A percentile compares a stretch with the other conserved stretches of the same genome.
Conservation (phyloP, 2,797 vertebrate species). For the Sebastes trivittatus region DNA sequence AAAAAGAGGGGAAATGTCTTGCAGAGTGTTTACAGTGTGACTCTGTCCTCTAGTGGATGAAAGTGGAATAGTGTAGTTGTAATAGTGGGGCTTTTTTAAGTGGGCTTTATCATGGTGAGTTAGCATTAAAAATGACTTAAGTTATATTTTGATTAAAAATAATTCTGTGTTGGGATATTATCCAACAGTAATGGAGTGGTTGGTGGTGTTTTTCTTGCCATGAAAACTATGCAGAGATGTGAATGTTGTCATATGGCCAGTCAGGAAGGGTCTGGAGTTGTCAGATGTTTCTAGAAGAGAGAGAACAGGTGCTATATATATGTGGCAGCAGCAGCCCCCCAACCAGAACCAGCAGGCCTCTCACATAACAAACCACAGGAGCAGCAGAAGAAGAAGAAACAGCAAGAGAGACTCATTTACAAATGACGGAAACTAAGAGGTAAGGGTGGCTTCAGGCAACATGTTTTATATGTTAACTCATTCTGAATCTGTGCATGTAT, state of each 20-base stretch:
- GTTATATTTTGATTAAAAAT: not conserved
- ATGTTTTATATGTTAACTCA: not conserved
- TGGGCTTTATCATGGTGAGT: not conserved
- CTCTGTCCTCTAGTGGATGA: constrained; percentile 52
- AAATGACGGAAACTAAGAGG: constrained; percentile 61
- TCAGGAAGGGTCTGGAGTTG: constrained; percentile 43
- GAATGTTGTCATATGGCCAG: not conserved
- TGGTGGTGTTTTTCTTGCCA: not conserved
- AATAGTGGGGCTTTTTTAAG: not conserved
- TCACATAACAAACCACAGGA: constrained; percentile 26
- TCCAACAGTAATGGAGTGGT: not conserved
- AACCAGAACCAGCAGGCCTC: not conserved
- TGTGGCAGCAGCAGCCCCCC: constrained; percentile 17
- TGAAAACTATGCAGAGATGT: not conserved
- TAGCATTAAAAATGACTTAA: not conserved
- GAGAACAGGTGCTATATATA: constrained; percentile 63
- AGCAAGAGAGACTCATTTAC: not conserved
- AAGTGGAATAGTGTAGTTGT: not conserved
- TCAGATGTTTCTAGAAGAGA: constrained; percentile 60
- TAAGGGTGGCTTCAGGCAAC: constrained; percentile 20
- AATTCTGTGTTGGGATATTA: not conserved
- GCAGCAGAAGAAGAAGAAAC: constrained; percentile 1
- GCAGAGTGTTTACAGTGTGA: not conserved
- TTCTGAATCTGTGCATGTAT: not conserved
- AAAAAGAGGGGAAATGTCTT: not conserved